Evolutionary conservation across 2,888 invertebrate species (phyloP).

Genomic region (Acronicta leporina): DNA sequence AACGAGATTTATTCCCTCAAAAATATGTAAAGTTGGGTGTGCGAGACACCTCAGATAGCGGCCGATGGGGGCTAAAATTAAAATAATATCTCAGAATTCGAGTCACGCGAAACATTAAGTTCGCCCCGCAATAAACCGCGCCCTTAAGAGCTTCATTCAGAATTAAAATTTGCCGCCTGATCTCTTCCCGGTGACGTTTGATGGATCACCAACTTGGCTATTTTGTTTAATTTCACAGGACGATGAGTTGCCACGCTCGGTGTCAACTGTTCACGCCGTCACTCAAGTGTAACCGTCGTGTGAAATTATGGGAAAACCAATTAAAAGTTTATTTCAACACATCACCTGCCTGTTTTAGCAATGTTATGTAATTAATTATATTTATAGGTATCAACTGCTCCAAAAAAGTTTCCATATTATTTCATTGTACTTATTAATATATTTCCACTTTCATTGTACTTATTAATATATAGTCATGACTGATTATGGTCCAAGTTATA

Average conservation of each 20-base stretch:
- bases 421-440: conserved; percentile 5
- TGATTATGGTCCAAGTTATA: too few relatives aligned
- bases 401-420: conserved; percentile 25
- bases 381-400: conserved; percentile 4
- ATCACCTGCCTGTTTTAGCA: conserved; percentile 29
- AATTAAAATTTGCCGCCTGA: conserved; percentile 88
- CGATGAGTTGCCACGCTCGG: conserved; percentile 24
- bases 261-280: conserved; percentile 52
- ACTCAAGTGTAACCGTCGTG: conserved; percentile 34
- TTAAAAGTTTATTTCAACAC: conserved; percentile 52
- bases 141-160: conserved; percentile 84
- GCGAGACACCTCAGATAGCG: conserved; percentile 73
- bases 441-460: conserved; percentile 4
- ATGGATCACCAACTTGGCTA: conserved; percentile 82
- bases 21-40: conserved; percentile 85
- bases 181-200: conserved; percentile 81
- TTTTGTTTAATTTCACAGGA: conserved; percentile 65
- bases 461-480: too few relatives aligned
- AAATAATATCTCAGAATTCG: conserved; percentile 87
- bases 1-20: conserved; percentile 84
- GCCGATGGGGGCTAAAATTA: conserved; percentile 82
- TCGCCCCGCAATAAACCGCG: conserved; percentile 83
- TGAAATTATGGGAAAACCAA: conserved; percentile 50
- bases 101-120: conserved; percentile 88
- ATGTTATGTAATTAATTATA: conserved; percentile 38